Evolutionary conservation across 2,797 vertebrate genomes (phyloP).

Genomic region (Sebastes nivosus): DNA sequence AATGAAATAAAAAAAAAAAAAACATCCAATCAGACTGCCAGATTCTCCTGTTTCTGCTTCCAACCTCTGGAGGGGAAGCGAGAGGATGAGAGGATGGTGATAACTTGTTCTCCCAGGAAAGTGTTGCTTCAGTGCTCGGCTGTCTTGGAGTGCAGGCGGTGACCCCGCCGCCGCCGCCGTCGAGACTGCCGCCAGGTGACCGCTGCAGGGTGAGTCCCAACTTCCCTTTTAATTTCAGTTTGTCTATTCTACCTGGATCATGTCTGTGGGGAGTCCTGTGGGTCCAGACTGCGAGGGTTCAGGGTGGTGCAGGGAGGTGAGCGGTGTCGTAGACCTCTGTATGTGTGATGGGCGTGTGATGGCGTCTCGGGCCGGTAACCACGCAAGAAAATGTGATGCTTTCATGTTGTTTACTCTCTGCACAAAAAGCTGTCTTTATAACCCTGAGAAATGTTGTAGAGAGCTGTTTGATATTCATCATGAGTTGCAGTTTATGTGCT

Average conservation of each 20-base stretch:
- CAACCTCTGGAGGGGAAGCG: background rate
- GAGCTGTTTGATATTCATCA: too few relatives aligned
- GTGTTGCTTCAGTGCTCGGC: conserved; percentile 27
- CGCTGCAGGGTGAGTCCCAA: conserved; percentile 53
- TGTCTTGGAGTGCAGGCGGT: conserved; percentile 22
- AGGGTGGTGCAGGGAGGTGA: conserved; percentile 13
- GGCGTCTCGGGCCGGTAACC: conserved; percentile 23
- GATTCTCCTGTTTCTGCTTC: background rate
- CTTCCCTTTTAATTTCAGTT: background rate
- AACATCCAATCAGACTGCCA: background rate
- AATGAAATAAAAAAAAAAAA: background rate
- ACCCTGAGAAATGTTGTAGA: background rate
- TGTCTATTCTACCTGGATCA: background rate
- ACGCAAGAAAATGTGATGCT: background rate
- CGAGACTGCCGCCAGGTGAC: background rate
- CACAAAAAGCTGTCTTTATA: background rate
- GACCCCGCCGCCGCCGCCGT: conserved; percentile 9
- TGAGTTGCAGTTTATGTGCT: background rate
- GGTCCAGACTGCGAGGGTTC: conserved; percentile 15
- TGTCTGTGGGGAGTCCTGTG: background rate
- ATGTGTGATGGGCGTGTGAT: background rate
- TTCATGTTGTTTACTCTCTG: background rate
- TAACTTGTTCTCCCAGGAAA: conserved; percentile 56
- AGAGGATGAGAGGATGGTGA: conserved; percentile 18
- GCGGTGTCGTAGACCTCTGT: conserved; percentile 11